These are phyloP conservation scores for Hoplodrina blanda DNA, from an alignment of 2,888 invertebrate genomes.

Conservation along the genomic window DNA sequence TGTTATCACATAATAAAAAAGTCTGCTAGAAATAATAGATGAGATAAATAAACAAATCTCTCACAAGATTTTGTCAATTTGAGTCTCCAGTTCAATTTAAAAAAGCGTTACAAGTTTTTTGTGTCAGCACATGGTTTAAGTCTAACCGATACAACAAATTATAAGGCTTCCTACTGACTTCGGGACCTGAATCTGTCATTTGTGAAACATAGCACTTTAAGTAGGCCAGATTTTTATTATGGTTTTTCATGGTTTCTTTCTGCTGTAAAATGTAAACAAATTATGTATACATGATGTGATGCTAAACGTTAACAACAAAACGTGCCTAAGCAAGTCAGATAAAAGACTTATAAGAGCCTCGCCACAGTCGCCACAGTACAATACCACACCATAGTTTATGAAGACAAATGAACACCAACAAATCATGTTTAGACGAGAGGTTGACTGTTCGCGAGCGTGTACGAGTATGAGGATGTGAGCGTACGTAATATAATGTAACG, in stretches of 20 bases:
- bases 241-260: neutral
- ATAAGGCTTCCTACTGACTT: slow-evolving; percentile 36
- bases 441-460: slow-evolving; percentile 64
- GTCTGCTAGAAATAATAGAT: slow-evolving; percentile 9
- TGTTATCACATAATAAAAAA: neutral
- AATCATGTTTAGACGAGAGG: slow-evolving; percentile 82
- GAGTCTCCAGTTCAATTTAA: slow-evolving; percentile 17
- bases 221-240: neutral
- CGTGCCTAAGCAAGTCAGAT: slow-evolving; percentile 38
- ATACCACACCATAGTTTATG: slow-evolving; percentile 59
- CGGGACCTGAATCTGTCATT: slow-evolving; percentile 4
- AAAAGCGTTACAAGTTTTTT: slow-evolving; percentile 43
- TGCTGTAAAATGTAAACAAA: slow-evolving; percentile 8
- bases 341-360: slow-evolving; percentile 49
- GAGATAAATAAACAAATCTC: slow-evolving; percentile 29
- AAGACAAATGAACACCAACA: slow-evolving; percentile 79
- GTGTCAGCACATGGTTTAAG: slow-evolving; percentile 42
- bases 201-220: slow-evolving; percentile 6
- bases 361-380: slow-evolving; percentile 35
- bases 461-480: slow-evolving; percentile 62
- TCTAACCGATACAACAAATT: slow-evolving; percentile 36
- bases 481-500: slow-evolving; percentile 79
- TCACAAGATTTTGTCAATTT: slow-evolving; percentile 31
- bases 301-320: slow-evolving; percentile 39
- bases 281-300: slow-evolving; percentile 10